A percentile compares a stretch with the other conserved stretches of the same genome.
Evolutionary conservation across 2,888 invertebrate genomes (phyloP).

Genomic region (Cryptus viduatorius): DNA sequence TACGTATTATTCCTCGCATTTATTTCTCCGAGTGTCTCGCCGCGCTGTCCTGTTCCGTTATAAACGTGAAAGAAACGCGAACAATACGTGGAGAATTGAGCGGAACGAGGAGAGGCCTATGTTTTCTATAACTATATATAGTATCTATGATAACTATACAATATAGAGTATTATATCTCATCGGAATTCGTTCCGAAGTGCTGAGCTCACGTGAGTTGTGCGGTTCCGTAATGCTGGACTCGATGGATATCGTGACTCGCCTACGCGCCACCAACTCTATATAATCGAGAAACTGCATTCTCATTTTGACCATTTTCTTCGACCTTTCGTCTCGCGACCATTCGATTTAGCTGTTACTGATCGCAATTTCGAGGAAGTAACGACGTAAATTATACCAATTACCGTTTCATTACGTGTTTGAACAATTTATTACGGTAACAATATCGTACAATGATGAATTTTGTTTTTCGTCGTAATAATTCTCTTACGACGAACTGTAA

Average conservation of each 20-base stretch:
- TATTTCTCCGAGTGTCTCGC: slow-evolving; percentile 53
- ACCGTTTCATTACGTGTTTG: neutral
- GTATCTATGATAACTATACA: slow-evolving; percentile 59
- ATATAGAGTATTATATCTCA: slow-evolving; percentile 62
- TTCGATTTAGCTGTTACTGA: neutral
- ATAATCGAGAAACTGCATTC: slow-evolving; percentile 14
- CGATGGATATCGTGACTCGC: slow-evolving; percentile 28
- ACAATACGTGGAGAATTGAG: slow-evolving; percentile 56
- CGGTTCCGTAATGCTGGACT: neutral
- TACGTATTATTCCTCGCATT: slow-evolving; percentile 42
- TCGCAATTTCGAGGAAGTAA: neutral
- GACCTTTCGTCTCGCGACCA: neutral
- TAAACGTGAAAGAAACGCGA: slow-evolving; percentile 49
- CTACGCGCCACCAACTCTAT: slow-evolving; percentile 6
- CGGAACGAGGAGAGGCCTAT: slow-evolving; percentile 34
- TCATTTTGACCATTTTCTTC: neutral
- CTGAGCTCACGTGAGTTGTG: slow-evolving; percentile 50
- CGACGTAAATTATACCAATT: neutral
- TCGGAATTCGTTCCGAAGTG: slow-evolving; percentile 57
- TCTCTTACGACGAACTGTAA: too few species aligned
- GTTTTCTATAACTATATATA: neutral
- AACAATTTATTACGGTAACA: too few species aligned
- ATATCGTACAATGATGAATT: too few species aligned
- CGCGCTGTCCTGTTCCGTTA: slow-evolving; percentile 23
- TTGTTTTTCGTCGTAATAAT: too few species aligned